Base-by-base conservation (phyloP, 2,888 invertebrate genomes). In the Caenorhabditis virilis region DNA sequence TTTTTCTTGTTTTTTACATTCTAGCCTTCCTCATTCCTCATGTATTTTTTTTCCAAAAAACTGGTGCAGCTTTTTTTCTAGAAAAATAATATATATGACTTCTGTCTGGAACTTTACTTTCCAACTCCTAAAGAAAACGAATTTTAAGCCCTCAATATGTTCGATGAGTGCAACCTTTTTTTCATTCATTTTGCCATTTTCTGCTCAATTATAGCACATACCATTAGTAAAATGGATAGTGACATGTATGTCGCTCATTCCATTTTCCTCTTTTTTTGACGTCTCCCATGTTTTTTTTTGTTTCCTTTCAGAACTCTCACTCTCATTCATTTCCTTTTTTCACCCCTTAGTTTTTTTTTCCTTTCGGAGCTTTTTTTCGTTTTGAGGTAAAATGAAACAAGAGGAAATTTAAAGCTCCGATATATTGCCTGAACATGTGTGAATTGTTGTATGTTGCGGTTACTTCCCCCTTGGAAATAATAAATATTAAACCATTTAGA, bases 391-490 rank as follows among this genome's bases (percentile, higher is more conserved):
- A n/a, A n/a, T n/a, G n/a, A n/a, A n/a, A n/a, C n/a, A n/a, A n/a
- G n/a, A n/a, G n/a, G n/a, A n/a, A n/a, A n/a, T n/a, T n/a, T n/a
- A n/a, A n/a, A n/a, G n/a, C n/a, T n/a, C n/a, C n/a, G n/a, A n/a
- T 15, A 13, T 7, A 27, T 4, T 27, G 47, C 26, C 13, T 47
- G 20, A 27, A 36, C 16, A 36, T 36, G 36, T 36, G 36, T 36
- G 36, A 36, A 36, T 36, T 36, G 36, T 36, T 36, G 36, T 36
- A 9, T 36, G 36, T 36, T 13, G n/a, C n/a, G n/a, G n/a, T n/a
- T n/a, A n/a, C n/a, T n/a, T n/a, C n/a, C n/a, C n/a, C n/a, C n/a
- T 30, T 30, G 13, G 30, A 30, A 83, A 90, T 89, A 3, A 86
- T 85, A 89, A 89, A 45, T 6, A 13, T 9, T 30, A 30, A 9